Conservation (phyloP, 2,888 invertebrate genomes). For the Ornithoptera priamus region DNA sequence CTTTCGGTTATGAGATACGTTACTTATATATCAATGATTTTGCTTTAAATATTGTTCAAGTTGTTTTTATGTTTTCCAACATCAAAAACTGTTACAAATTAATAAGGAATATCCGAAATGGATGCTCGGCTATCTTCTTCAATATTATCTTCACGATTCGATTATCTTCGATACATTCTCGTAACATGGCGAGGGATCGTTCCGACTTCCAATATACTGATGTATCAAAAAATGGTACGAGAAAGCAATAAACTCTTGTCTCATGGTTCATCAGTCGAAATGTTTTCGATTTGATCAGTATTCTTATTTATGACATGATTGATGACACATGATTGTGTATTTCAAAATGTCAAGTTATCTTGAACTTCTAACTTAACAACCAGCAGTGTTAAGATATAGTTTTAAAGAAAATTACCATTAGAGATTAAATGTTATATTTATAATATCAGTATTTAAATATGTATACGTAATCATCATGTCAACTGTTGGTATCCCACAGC, state of each 20-base stretch:
- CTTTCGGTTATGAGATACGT: too few relatives aligned
- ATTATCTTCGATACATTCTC: background rate
- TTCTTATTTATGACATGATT: background rate
- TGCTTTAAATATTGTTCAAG: too few relatives aligned
- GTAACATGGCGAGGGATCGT: constrained; percentile 11
- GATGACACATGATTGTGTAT: too few relatives aligned
- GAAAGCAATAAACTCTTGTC: constrained; percentile 12
- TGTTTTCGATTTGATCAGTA: background rate
- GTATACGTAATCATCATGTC: too few relatives aligned
- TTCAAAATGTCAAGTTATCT: background rate
- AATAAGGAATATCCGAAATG: background rate
- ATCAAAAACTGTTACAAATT: background rate
- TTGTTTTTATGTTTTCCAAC: too few relatives aligned
- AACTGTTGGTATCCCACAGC: too few relatives aligned
- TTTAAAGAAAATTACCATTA: too few relatives aligned
- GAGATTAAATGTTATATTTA: too few relatives aligned
- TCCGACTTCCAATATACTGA: constrained; percentile 18
- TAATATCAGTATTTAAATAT: too few relatives aligned
- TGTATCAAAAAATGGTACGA: constrained; percentile 6
- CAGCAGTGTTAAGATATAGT: too few relatives aligned
- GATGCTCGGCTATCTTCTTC: background rate
- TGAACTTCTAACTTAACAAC: background rate
- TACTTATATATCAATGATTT: too few relatives aligned
- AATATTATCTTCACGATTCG: background rate
- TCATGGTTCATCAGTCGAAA: background rate